phyloP scores from a whole-genome alignment of 2,797 vertebrate genomes.

The Mycteria americana region DNA sequence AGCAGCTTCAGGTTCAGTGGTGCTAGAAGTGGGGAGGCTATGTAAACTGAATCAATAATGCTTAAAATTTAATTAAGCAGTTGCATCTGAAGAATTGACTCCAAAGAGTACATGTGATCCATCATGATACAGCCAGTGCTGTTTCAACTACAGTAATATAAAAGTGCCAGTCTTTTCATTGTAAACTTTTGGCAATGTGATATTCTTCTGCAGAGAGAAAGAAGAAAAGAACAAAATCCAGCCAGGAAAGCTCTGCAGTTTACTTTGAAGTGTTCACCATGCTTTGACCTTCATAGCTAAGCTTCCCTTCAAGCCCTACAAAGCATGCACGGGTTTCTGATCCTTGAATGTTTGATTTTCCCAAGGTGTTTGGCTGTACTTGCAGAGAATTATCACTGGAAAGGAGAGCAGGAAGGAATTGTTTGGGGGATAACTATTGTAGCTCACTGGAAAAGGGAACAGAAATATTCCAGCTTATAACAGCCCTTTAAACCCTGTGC shows the following conservation, averaged over 20 bases:
- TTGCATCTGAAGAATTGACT: constrained; percentile 32
- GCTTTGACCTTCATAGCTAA: constrained; percentile 26
- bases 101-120: constrained; percentile 11
- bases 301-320: neutral
- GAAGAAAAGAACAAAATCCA: constrained; percentile 9
- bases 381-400: neutral
- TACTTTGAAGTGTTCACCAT: neutral
- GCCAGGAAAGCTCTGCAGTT: neutral
- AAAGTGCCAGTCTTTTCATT: neutral
- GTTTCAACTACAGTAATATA: constrained; percentile 5
- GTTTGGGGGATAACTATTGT: neutral
- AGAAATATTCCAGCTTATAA: neutral
- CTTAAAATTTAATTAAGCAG: constrained; percentile 62
- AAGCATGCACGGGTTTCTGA: neutral
- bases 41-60: constrained; percentile 45
- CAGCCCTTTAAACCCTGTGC: neutral
- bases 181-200: neutral
- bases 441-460: neutral
- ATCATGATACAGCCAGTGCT: neutral
- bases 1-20: neutral
- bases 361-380: constrained; percentile 14
- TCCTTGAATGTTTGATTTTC: constrained; percentile 6
- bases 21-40: neutral
- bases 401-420: neutral
- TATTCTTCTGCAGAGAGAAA: neutral